These are phyloP conservation scores for Phataginus tricuspis DNA, from an alignment of 2,797 vertebrate species.

Conservation along the genomic window DNA sequence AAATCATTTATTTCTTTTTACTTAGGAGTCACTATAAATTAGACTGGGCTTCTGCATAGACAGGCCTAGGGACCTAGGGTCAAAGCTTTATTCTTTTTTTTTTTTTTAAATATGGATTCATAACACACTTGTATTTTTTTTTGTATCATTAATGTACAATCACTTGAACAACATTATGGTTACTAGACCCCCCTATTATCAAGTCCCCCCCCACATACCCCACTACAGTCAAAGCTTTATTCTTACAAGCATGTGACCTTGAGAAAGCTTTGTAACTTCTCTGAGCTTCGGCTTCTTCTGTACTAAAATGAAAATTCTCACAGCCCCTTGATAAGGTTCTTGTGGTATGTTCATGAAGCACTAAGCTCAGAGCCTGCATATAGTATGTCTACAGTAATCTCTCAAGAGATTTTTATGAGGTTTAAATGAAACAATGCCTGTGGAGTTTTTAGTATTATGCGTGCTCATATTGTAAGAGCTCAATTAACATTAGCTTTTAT, in stretches of 20 bases:
- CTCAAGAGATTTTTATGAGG: neutral
- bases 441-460: neutral
- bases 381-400: neutral
- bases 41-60: neutral
- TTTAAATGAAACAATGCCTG: neutral
- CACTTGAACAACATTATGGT: no score
- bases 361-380: neutral
- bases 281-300: constrained; percentile 19
- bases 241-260: neutral
- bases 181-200: no score
- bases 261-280: constrained; percentile 48
- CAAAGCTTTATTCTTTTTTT: neutral
- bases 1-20: constrained; percentile 17
- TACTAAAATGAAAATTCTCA: constrained; percentile 39
- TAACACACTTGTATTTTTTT: no score
- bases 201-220: no score
- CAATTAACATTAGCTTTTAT: neutral
- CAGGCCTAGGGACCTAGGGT: neutral
- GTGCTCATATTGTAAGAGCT: constrained; percentile 20
- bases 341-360: neutral
- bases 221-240: neutral
- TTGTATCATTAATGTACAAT: no score
- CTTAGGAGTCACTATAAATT: constrained; percentile 14
- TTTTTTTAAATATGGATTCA: no score
- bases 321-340: neutral